Conservation (phyloP, 2,888 invertebrate species). For the Dione vanillae region DNA sequence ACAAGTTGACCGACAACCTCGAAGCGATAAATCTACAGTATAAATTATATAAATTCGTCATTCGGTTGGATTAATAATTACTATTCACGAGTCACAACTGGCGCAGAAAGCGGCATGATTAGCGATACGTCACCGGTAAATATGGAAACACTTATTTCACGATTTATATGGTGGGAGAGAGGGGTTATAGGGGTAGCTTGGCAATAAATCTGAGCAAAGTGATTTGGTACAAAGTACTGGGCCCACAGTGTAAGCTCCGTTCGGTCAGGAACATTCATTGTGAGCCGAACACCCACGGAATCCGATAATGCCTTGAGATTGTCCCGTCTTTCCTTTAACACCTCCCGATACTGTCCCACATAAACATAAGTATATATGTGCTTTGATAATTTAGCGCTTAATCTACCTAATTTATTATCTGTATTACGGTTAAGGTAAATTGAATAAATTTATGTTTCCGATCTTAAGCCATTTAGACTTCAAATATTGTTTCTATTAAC, state of each 20-base stretch:
- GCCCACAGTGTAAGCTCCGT: conserved; percentile 76
- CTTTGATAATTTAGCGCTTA: conserved; percentile 54
- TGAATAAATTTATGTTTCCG: conserved; percentile 21
- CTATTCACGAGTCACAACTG: conserved; percentile 69
- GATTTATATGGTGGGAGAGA: conserved; percentile 77
- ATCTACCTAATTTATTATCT: conserved; percentile 44
- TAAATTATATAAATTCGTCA: conserved; percentile 81
- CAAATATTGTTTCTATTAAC: background rate
- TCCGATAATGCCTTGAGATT: conserved; percentile 83
- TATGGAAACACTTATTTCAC: conserved; percentile 83
- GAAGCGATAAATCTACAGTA: conserved; percentile 72
- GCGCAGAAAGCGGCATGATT: conserved; percentile 77
- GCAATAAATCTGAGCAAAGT: conserved; percentile 81
- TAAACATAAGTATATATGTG: conserved; percentile 55
- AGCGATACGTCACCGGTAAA: conserved; percentile 82
- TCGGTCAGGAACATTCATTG: conserved; percentile 79
- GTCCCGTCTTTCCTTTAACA: conserved; percentile 80
- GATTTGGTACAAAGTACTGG: conserved; percentile 83
- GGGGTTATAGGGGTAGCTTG: conserved; percentile 73
- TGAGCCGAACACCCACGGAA: conserved; percentile 75
- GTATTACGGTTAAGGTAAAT: conserved; percentile 23
- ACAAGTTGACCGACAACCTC: conserved; percentile 61
- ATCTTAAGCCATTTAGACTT: background rate
- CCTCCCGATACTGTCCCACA: conserved; percentile 66
- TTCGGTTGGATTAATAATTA: conserved; percentile 78